A percentile compares a stretch with the other conserved stretches of the same genome.
These are phyloP conservation scores for Turritopsis dohrnii DNA, from an alignment of 30 jellyfish, hydroid and myxozoan genomes.

Conservation along the genomic window DNA sequence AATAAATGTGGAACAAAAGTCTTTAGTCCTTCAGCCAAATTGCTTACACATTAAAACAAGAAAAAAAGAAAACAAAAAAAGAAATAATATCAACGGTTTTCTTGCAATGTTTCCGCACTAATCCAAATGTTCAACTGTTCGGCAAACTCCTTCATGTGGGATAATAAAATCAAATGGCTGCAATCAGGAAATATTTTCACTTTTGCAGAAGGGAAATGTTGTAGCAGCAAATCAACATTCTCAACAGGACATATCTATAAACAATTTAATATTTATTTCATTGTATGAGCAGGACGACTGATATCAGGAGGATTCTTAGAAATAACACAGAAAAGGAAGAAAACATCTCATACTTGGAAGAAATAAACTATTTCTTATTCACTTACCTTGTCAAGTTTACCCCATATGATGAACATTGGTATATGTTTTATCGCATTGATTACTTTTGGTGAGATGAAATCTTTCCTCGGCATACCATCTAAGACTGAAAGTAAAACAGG, in stretches of 20 bases:
- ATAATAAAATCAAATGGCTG: background rate
- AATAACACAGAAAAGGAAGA: background rate
- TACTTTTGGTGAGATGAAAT: background rate
- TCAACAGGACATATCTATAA: conserved; percentile 16
- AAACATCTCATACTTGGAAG: background rate
- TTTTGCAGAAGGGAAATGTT: background rate
- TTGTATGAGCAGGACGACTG: background rate
- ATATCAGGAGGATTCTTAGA: background rate
- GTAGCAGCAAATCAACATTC: background rate
- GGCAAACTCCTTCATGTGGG: conserved; percentile 4
- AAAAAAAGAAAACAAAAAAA: no score
- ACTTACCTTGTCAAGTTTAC: background rate
- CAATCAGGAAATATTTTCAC: background rate
- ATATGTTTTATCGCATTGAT: background rate
- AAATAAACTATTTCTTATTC: background rate
- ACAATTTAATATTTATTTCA: no score
- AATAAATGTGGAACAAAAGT: no score
- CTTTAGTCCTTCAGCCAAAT: no score
- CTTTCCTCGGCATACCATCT: background rate
- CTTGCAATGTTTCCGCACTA: background rate
- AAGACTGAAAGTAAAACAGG: background rate
- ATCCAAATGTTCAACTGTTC: background rate
- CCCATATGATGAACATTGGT: background rate
- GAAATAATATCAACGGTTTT: background rate
- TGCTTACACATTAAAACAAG: no score